Conservation (phyloP, 2,797 vertebrate species). For the Manis javanica region DNA sequence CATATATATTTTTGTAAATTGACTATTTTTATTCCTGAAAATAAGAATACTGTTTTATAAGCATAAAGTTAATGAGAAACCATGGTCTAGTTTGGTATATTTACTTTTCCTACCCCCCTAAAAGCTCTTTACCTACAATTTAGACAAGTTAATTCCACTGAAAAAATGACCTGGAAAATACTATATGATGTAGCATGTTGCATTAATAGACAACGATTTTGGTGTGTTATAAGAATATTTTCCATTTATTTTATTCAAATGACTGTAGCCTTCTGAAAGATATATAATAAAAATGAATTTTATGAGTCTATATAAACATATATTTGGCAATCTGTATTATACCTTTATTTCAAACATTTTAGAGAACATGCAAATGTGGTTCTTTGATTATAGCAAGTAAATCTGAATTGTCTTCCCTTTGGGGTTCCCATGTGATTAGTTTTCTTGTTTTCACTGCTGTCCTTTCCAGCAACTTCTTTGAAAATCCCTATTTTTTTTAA, state of each 20-base stretch:
- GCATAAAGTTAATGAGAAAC: constrained; percentile 46
- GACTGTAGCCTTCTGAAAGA: neutral
- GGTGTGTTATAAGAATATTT: constrained; percentile 33
- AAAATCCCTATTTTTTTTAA: neutral
- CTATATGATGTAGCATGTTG: neutral
- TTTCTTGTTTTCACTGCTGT: neutral
- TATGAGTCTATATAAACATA: constrained; percentile 5
- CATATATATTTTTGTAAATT: neutral
- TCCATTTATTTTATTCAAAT: neutral
- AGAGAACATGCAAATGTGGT: neutral
- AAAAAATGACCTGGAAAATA: neutral
- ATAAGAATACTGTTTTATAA: constrained; percentile 3
- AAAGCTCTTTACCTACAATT: constrained; percentile 44
- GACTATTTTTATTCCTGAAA: neutral
- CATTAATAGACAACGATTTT: constrained; percentile 11
- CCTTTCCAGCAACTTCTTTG: neutral
- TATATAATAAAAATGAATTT: neutral
- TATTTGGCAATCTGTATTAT: neutral
- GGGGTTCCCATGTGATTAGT: neutral
- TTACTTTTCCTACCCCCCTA: neutral
- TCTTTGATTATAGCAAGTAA: neutral
- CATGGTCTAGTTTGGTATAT: neutral
- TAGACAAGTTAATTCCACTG: neutral
- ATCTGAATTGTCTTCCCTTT: neutral
- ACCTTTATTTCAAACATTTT: constrained; percentile 35